Evolutionary conservation across 2,113 vertebrate genomes (phyloP), one percentile per base, ranked within the genome.

Genomic region (Gopherus evgoodei): DNA sequence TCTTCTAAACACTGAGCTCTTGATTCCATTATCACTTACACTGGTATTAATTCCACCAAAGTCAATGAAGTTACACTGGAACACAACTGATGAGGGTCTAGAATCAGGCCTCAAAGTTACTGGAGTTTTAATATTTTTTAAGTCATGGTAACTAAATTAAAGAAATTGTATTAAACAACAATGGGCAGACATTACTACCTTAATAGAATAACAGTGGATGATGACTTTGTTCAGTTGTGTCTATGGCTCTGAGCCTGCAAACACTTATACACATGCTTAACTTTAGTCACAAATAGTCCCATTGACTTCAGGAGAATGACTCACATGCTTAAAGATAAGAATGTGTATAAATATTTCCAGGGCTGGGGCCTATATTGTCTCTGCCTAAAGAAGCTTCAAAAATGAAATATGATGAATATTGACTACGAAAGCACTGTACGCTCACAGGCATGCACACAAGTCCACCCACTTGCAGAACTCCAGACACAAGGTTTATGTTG

Each of bases 401-500:
- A 16, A 14, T 72, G 31, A 65, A 91, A 86, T 89, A 76, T 95
- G 95, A 95, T 94, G 97, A 95, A 92, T 95, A 49, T 86, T 94
- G 88, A 84, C 82, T 92, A 84, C 90, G 90, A 93, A 95, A 88
- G 92, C 95, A 87, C 81, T 87, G 54, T 27, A 76, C 84, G 84
- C 96, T 97, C 96, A 97, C 94, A 98, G 91, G 72, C 89, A 93
- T 53, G 65, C 65, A 91, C 17, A 3, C 87, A 97, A 95, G 81
- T 93, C 88, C 84, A 53, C 57, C 56, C 78, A 92, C 52, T 84
- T 90, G 72, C 80, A 94, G 92, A 91, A 89, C 57, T 96, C 95
- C 93, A 93, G 89, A 95, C 95, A 97, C 95, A 96, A 97, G 95
- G 94, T 97, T 98, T 98, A 95, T 92, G 91, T 97, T 97, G 96